Conservation (phyloP, 2,797 vertebrate species). For the Halcyon chelicuti region DNA sequence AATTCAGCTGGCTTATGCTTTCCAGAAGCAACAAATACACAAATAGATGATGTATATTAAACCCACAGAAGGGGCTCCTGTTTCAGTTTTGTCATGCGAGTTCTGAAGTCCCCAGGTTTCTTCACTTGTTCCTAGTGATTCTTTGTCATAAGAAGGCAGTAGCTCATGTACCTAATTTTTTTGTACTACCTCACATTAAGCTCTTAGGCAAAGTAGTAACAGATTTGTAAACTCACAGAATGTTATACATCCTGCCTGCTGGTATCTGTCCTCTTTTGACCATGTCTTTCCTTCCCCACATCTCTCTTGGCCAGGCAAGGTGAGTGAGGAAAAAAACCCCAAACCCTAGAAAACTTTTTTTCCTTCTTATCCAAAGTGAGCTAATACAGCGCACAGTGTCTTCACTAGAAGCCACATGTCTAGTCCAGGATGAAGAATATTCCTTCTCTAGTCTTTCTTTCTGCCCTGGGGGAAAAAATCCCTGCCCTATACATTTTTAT, state of each 20-base stretch:
- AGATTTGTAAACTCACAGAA: neutral
- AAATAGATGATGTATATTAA: neutral
- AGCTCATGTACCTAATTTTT: neutral
- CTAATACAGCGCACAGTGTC: neutral
- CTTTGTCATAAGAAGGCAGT: neutral
- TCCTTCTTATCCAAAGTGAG: neutral
- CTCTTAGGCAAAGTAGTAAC: neutral
- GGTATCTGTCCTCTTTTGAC: neutral
- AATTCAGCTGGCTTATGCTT: neutral
- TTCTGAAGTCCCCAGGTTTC: neutral
- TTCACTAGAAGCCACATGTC: neutral
- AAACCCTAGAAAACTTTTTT: neutral
- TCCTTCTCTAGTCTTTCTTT: neutral
- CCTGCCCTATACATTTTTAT: fast-evolving
- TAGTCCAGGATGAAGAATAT: neutral
- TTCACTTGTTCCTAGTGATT: neutral
- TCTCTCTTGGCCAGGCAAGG: neutral
- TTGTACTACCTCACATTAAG: neutral
- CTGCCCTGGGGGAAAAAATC: neutral
- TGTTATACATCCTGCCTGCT: neutral
- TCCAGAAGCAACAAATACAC: neutral
- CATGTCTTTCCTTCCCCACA: neutral
- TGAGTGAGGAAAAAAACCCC: neutral
- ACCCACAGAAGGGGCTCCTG: neutral
- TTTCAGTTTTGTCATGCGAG: neutral